Evolutionary conservation across 1,140 invertebrate genomes (phyloP).

Genomic region (Drosophila dunni): DNA sequence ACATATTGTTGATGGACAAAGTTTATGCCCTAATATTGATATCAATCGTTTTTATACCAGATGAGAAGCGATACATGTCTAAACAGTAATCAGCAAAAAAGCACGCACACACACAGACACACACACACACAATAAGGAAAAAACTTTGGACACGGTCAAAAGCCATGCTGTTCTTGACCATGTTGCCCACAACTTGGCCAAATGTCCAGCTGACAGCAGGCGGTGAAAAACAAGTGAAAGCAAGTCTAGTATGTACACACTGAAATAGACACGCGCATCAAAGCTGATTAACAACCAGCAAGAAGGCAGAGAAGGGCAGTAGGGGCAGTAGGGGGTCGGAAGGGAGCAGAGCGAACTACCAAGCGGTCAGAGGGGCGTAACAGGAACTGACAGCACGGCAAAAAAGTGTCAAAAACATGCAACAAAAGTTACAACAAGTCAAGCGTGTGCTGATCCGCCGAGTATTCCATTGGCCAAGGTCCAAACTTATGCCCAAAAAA

Average conservation of each 20-base stretch:
- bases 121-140: too few species aligned
- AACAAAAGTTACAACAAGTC: constrained; percentile 74
- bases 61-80: constrained; percentile 44
- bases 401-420: constrained; percentile 73
- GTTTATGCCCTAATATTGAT: constrained; percentile 70
- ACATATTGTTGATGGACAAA: constrained; percentile 46
- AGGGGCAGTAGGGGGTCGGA: not conserved
- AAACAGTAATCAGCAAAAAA: constrained; percentile 60
- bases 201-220: constrained; percentile 65
- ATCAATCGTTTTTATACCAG: constrained; percentile 75
- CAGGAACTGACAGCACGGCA: constrained; percentile 40
- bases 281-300: constrained; percentile 70
- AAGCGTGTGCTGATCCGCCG: constrained; percentile 72
- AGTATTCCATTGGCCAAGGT: constrained; percentile 43
- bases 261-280: constrained; percentile 62
- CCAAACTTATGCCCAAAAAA: constrained; percentile 35
- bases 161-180: not conserved
- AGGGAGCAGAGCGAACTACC: not conserved
- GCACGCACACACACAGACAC: constrained; percentile 49
- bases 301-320: constrained; percentile 1
- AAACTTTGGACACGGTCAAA: constrained; percentile 53
- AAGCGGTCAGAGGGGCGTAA: not conserved
- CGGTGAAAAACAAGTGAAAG: constrained; percentile 27
- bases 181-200: constrained; percentile 5
- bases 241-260: constrained; percentile 18